Evolutionary conservation across 2,888 invertebrate genomes (phyloP).

Genomic region (Andrena flavipes): DNA sequence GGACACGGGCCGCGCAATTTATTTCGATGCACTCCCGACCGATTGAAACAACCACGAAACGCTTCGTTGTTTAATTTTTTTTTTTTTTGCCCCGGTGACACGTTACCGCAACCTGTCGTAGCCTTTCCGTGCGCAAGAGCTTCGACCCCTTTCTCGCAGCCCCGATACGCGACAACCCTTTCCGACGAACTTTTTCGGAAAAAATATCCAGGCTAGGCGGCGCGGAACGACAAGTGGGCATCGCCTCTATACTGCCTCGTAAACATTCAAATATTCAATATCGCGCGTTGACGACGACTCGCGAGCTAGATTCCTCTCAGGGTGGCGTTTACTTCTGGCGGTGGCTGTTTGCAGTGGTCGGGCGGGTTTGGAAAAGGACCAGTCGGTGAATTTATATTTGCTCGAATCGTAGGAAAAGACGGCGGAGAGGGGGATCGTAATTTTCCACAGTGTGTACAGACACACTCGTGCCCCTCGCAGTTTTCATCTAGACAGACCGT

Average conservation of each 20-base stretch:
- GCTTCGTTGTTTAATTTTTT: slow-evolving; percentile 13
- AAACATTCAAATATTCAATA: not conserved
- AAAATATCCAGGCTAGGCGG: not conserved
- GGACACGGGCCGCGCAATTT: slow-evolving; percentile 51
- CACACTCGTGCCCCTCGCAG: slow-evolving; percentile 39
- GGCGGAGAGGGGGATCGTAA: slow-evolving; percentile 51
- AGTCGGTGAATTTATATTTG: slow-evolving; percentile 61
- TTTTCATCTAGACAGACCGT: slow-evolving; percentile 22
- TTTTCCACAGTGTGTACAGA: slow-evolving; percentile 59
- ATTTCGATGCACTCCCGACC: slow-evolving; percentile 48
- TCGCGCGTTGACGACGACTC: not conserved
- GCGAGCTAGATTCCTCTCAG: not conserved
- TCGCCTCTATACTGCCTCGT: not conserved
- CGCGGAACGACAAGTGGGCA: no score
- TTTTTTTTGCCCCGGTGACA: not conserved
- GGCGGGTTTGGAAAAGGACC: slow-evolving; percentile 48
- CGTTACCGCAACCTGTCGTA: not conserved
- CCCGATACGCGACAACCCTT: not conserved
- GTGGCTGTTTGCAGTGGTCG: slow-evolving; percentile 52
- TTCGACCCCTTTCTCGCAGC: not conserved
- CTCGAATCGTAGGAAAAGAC: slow-evolving; percentile 58
- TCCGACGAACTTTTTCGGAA: not conserved
- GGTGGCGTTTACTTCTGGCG: slow-evolving; percentile 24
- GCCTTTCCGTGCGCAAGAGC: not conserved
- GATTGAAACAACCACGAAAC: slow-evolving; percentile 52